phyloP scores from a whole-genome alignment of 2,888 invertebrate species.

The Mimas tiliae region DNA sequence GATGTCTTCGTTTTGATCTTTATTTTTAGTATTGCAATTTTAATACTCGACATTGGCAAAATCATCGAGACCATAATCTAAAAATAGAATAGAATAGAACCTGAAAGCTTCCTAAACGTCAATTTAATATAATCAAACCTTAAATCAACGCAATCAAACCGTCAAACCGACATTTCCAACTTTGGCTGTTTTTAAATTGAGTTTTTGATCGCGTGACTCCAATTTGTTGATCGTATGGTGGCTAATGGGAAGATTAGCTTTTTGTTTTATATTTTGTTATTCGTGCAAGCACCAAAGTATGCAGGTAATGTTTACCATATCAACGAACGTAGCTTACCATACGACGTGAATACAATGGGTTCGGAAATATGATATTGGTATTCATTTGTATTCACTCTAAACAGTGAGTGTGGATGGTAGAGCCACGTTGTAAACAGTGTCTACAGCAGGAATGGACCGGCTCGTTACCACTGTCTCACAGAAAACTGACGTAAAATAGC shows the following conservation, averaged over 20 bases:
- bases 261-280: constrained; percentile 43
- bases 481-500: too few relatives aligned
- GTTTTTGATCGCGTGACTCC: constrained; percentile 37
- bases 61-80: too few relatives aligned
- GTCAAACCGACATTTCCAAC: neutral
- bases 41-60: too few relatives aligned
- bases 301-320: constrained; percentile 40
- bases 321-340: neutral
- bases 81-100: too few relatives aligned
- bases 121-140: too few relatives aligned
- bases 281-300: constrained; percentile 39
- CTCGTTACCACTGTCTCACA: too few relatives aligned
- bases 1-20: too few relatives aligned
- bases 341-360: neutral
- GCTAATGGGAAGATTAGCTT: constrained; percentile 38
- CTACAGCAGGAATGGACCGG: too few relatives aligned
- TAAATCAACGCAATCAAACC: too few relatives aligned
- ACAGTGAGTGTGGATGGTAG: neutral
- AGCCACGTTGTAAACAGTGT: neutral
- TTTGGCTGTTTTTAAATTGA: constrained; percentile 33
- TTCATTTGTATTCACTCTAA: neutral
- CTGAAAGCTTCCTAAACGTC: too few relatives aligned
- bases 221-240: constrained; percentile 42
- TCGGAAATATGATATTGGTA: neutral
- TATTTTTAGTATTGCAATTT: too few relatives aligned